Percentiles rank a stretch among this genome's conserved stretches.
These are phyloP conservation scores for Megatriorchis doriae DNA, from an alignment of 2,113 vertebrate species.

Conservation along the genomic window DNA sequence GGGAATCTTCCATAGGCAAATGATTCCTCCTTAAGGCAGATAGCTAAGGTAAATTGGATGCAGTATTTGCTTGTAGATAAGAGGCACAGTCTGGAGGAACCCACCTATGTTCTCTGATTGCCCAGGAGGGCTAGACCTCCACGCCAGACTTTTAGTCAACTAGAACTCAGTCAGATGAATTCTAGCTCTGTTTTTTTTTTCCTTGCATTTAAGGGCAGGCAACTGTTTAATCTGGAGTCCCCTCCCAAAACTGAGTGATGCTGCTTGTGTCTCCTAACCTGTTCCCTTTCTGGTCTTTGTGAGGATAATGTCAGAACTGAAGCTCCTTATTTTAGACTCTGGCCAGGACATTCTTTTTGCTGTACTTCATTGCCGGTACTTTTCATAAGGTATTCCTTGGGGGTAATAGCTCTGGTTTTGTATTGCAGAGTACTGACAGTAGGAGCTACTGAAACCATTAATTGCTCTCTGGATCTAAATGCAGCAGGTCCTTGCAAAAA, in stretches of 20 bases:
- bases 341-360: neutral
- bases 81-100: neutral
- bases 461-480: neutral
- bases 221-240: neutral
- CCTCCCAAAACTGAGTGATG: neutral
- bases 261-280: neutral
- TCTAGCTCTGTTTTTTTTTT: neutral
- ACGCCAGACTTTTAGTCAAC: neutral
- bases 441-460: neutral
- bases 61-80: neutral
- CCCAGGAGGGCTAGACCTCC: neutral
- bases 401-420: neutral
- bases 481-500: neutral
- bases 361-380: neutral
- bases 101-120: rapidly evolving
- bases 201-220: neutral
- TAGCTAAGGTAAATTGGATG: neutral
- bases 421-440: neutral
- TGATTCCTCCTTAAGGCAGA: neutral
- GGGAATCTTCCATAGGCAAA: neutral
- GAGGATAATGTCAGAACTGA: neutral
- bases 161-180: neutral
- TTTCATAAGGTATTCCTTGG: neutral
- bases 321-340: neutral
- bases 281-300: neutral